phyloP scores from a whole-genome alignment of 2,888 invertebrate species.

The Linyphia triangularis region DNA sequence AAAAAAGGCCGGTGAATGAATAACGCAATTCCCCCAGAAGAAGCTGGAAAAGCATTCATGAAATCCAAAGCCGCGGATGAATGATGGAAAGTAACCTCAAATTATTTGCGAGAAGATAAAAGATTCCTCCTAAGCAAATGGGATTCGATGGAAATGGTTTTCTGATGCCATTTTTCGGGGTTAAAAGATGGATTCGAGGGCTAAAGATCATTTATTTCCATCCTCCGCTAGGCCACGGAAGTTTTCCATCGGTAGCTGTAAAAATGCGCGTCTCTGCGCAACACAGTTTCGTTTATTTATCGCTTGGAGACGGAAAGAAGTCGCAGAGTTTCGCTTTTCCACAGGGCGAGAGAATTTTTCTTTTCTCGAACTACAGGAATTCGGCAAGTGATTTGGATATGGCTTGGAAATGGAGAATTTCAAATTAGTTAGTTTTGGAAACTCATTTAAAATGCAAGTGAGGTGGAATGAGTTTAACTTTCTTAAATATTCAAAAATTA shows the following conservation, averaged over 20 bases:
- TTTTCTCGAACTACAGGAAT: neutral
- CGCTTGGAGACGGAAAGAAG: constrained; percentile 39
- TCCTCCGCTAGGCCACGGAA: neutral
- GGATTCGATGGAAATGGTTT: constrained; percentile 75
- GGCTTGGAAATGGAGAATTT: neutral
- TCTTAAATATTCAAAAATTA: neutral
- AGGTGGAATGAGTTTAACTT: neutral
- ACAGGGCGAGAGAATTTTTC: neutral
- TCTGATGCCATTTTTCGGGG: constrained; percentile 74
- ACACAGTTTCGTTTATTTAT: constrained; percentile 58
- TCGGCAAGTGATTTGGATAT: no score
- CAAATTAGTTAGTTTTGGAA: neutral
- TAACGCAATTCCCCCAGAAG: constrained; percentile 29
- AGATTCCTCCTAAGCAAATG: constrained; percentile 70
- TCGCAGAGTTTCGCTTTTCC: constrained; percentile 25
- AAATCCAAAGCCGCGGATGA: constrained; percentile 64
- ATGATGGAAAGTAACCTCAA: constrained; percentile 64
- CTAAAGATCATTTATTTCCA: constrained; percentile 65
- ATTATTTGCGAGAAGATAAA: constrained; percentile 74
- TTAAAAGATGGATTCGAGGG: constrained; percentile 72
- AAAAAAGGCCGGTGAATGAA: neutral
- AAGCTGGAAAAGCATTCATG: constrained; percentile 58
- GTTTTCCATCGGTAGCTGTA: neutral
- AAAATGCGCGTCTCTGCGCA: constrained; percentile 36
- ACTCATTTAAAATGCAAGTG: no score